Conservation (phyloP, 2,113 vertebrate genomes). For the Tragelaphus imberbis region DNA sequence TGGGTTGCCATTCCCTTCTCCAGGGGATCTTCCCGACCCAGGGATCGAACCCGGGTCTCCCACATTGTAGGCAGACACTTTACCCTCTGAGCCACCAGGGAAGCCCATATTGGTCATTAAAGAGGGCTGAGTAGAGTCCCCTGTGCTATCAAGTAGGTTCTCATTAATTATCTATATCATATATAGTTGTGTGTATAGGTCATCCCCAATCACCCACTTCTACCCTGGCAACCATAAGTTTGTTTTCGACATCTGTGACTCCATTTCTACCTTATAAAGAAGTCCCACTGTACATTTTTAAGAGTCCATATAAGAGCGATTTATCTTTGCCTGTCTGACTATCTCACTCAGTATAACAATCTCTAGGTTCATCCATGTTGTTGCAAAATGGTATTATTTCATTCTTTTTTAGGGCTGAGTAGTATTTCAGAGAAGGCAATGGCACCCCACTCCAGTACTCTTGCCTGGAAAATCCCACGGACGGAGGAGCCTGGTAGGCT, state of each 20-base stretch:
- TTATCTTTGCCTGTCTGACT: neutral
- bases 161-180: neutral
- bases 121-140: neutral
- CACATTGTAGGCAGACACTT: too few species aligned
- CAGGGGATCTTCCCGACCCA: too few species aligned
- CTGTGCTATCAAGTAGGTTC: neutral
- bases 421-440: neutral
- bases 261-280: neutral
- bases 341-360: neutral
- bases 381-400: neutral
- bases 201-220: neutral
- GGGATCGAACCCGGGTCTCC: too few species aligned
- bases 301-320: neutral
- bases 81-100: too few species aligned
- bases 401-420: neutral
- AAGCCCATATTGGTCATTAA: neutral
- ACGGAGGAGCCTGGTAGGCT: too few species aligned
- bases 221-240: neutral
- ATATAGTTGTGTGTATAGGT: neutral
- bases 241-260: neutral
- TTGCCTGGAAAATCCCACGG: too few species aligned
- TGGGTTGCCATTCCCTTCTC: too few species aligned
- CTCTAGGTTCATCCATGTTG: neutral
- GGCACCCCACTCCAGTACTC: too few species aligned
- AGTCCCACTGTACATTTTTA: neutral